Evolutionary conservation across 2,797 vertebrate genomes (phyloP).

Genomic region (Artibeus lituratus): DNA sequence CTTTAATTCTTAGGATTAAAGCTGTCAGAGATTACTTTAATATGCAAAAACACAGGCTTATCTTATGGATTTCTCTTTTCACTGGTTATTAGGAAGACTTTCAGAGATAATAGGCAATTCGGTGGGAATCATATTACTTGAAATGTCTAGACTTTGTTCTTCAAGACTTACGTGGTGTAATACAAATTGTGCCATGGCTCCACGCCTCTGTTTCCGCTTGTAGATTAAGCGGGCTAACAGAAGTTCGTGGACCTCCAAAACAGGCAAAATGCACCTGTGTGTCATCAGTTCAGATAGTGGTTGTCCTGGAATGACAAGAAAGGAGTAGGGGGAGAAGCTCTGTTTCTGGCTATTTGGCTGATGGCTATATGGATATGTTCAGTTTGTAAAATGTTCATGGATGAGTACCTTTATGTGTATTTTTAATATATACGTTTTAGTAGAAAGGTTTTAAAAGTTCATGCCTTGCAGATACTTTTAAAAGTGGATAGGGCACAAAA

Average conservation of each 20-base stretch:
- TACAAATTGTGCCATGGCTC: neutral
- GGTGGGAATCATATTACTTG: neutral
- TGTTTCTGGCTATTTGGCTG: neutral
- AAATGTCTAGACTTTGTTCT: neutral
- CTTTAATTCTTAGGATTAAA: neutral
- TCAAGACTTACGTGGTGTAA: neutral
- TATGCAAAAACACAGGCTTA: neutral
- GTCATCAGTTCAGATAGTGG: neutral
- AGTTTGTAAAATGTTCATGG: neutral
- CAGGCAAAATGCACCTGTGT: neutral
- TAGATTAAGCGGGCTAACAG: neutral
- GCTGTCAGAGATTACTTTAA: neutral
- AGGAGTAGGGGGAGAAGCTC: neutral
- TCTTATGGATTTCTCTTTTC: neutral
- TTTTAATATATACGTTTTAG: neutral
- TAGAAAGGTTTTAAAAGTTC: neutral
- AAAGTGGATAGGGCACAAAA: neutral
- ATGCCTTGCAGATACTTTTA: neutral
- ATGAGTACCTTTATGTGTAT: neutral
- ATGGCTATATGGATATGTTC: neutral
- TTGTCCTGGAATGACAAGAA: neutral
- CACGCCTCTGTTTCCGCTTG: neutral
- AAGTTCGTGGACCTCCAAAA: neutral
- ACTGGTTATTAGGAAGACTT: neutral
- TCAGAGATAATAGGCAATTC: neutral